Evolutionary conservation across 2,797 vertebrate genomes (phyloP).

Genomic region (Pseudotriccus pelzelni): DNA sequence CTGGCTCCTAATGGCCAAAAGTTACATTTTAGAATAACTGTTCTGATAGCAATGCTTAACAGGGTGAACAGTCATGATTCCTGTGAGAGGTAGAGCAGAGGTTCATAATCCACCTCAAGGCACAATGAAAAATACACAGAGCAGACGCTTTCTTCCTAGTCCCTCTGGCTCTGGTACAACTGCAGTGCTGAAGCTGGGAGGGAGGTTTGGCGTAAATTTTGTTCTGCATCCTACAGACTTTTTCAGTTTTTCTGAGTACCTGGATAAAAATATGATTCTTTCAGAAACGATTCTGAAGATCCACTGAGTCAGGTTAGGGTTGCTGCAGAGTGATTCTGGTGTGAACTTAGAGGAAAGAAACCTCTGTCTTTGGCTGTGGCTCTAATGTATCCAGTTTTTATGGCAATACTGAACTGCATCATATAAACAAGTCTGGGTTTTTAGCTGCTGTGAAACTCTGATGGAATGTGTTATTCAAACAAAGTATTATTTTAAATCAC

Average conservation of each 20-base stretch:
- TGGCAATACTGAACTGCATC: background rate
- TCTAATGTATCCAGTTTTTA: background rate
- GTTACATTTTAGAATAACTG: background rate
- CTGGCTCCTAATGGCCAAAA: background rate
- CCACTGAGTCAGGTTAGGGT: background rate
- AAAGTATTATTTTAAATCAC: background rate
- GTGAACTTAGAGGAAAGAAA: background rate
- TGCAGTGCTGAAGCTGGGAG: background rate
- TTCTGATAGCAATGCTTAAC: background rate
- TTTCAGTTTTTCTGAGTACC: background rate
- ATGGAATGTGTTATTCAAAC: conserved; percentile 33
- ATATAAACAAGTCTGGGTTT: conserved; percentile 14
- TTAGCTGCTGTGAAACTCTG: conserved; percentile 10
- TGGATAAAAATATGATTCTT: background rate
- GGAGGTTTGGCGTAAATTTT: background rate
- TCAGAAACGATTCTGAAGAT: background rate
- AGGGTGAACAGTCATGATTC: background rate
- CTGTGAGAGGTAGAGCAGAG: background rate
- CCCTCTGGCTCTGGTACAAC: background rate
- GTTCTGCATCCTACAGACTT: background rate
- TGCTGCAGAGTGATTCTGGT: background rate
- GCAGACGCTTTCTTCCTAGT: background rate
- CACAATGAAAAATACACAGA: background rate
- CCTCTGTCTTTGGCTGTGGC: background rate
- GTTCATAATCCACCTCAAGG: background rate